phyloP scores from a whole-genome alignment of 2,888 invertebrate genomes.

The Neoaliturus tenellus region DNA sequence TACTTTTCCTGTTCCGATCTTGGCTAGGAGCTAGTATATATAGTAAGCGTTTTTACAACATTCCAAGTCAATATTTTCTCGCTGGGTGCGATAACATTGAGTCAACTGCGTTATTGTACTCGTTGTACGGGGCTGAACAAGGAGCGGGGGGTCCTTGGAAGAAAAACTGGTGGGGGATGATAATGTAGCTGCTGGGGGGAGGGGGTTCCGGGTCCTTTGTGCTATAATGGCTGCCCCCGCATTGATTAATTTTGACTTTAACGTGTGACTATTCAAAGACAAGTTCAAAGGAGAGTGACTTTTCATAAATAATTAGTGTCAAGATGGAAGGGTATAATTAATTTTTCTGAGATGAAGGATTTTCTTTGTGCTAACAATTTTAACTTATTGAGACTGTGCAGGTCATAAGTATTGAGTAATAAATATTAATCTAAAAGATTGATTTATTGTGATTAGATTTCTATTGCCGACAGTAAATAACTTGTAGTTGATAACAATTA shows the following conservation, averaged over 20 bases:
- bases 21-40: no score
- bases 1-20: no score
- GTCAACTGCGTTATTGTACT: constrained; percentile 7
- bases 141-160: not conserved
- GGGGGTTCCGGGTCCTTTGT: constrained; percentile 41
- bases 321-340: not conserved
- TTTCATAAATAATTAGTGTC: not conserved
- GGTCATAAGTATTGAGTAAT: no score
- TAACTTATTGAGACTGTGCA: no score
- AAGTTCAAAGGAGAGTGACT: not conserved
- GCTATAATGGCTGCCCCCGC: not conserved
- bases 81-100: not conserved
- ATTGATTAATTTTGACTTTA: constrained; percentile 42
- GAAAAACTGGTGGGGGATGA: constrained; percentile 23
- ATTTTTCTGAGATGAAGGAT: not conserved
- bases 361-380: no score
- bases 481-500: no score
- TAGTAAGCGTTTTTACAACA: no score
- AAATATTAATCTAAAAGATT: no score
- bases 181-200: not conserved
- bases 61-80: constrained; percentile 11
- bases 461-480: no score
- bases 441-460: no score
- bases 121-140: constrained; percentile 23
- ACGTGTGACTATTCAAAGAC: constrained; percentile 44